Evolutionary conservation across 2,888 invertebrate species (phyloP).

Genomic region (Rhingia campestris): DNA sequence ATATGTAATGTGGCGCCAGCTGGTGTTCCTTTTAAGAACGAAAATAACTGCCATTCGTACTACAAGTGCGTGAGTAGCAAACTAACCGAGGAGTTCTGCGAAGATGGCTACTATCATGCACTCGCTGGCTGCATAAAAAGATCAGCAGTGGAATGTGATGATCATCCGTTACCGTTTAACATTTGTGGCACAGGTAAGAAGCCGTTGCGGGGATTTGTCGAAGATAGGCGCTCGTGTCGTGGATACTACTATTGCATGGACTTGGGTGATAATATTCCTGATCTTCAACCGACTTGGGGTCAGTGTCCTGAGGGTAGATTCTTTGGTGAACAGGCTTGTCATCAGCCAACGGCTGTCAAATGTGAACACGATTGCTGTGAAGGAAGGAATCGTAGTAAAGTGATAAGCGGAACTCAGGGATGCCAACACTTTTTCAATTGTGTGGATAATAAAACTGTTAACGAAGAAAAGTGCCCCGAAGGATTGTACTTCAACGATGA

Average conservation of each 20-base stretch:
- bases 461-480: constrained; percentile 56
- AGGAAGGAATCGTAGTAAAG: constrained; percentile 69
- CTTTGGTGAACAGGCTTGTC: constrained; percentile 76
- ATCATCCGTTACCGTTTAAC: constrained; percentile 76
- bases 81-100: constrained; percentile 59
- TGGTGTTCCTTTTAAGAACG: constrained; percentile 73
- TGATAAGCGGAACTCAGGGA: constrained; percentile 72
- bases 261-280: constrained; percentile 76
- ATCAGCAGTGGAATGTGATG: constrained; percentile 75
- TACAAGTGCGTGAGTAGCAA: constrained; percentile 70
- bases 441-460: constrained; percentile 53
- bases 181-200: constrained; percentile 78
- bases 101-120: constrained; percentile 75
- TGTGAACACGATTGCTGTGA: constrained; percentile 78
- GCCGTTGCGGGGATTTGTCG: constrained; percentile 77
- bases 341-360: constrained; percentile 57
- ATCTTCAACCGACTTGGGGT: constrained; percentile 75
- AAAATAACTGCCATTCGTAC: constrained; percentile 77
- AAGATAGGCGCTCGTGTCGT: constrained; percentile 78
- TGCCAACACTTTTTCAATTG: constrained; percentile 76
- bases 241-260: constrained; percentile 79
- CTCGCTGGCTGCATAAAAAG: constrained; percentile 75
- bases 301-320: constrained; percentile 76
- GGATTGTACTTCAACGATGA: constrained; percentile 74
- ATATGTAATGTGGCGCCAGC: constrained; percentile 77